Conservation (phyloP, 2,888 invertebrate genomes). For the Hemicrepidius hirtus region DNA sequence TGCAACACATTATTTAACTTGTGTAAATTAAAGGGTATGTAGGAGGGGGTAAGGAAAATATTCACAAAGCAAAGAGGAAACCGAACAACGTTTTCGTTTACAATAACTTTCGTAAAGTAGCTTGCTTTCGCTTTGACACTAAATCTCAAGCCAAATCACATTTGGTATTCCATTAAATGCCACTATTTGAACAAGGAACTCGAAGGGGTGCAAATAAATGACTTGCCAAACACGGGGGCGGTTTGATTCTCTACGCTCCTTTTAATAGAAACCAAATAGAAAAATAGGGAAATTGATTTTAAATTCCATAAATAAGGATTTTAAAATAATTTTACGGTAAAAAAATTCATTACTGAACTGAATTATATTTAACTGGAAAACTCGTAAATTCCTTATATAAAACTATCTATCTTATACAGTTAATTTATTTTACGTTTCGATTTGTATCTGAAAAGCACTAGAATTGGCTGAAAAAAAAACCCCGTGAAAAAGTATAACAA, state of each 20-base stretch:
- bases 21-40: background rate
- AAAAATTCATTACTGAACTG: too few species aligned
- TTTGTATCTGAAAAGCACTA: background rate
- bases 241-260: constrained; percentile 23
- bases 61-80: constrained; percentile 16
- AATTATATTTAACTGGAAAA: too few species aligned
- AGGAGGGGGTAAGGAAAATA: constrained; percentile 3
- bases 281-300: background rate
- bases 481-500: constrained; percentile 9
- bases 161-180: constrained; percentile 68
- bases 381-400: too few species aligned
- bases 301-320: background rate
- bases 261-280: constrained; percentile 6
- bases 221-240: constrained; percentile 39
- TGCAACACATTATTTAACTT: background rate
- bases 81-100: constrained; percentile 32
- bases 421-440: background rate
- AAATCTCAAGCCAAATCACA: constrained; percentile 64
- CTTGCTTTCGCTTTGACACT: constrained; percentile 53
- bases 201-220: constrained; percentile 65
- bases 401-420: too few species aligned
- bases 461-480: background rate
- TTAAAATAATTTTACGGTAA: background rate
- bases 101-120: constrained; percentile 36
- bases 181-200: constrained; percentile 66